Conservation (phyloP, 2,797 vertebrate genomes). For the Acrossocheilus fasciatus region DNA sequence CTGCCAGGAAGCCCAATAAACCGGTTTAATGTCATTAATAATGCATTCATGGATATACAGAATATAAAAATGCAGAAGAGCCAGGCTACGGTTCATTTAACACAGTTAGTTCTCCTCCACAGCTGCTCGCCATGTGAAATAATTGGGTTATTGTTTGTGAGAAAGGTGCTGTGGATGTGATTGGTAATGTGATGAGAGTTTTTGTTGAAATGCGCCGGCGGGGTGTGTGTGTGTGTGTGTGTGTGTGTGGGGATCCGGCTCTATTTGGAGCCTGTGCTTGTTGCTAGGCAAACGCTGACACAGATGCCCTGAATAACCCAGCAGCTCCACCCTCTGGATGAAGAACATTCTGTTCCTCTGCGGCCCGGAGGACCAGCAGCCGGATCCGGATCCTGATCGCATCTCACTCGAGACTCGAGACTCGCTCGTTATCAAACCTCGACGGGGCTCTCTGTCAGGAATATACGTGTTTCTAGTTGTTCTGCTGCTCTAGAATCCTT, state of each 20-base stretch:
- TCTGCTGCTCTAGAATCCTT: not conserved
- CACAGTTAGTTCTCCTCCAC: not conserved
- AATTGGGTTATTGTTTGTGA: not conserved
- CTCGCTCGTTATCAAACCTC: fast-evolving
- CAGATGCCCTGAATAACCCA: slow-evolving; percentile 89
- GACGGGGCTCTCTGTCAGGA: not conserved
- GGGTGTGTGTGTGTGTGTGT: not conserved
- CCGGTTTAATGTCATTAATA: slow-evolving; percentile 2
- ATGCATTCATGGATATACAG: not conserved
- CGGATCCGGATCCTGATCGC: not conserved
- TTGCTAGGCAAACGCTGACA: slow-evolving; percentile 93
- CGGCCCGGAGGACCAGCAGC: not conserved
- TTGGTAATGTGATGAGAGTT: not conserved
- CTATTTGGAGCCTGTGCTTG: slow-evolving; percentile 70
- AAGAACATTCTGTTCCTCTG: slow-evolving; percentile 80
- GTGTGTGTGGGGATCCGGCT: not conserved
- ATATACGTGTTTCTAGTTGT: not conserved
- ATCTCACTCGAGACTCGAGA: not conserved
- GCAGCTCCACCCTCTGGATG: slow-evolving; percentile 77
- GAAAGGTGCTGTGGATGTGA: not conserved
- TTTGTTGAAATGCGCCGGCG: not conserved
- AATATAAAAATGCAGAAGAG: not conserved
- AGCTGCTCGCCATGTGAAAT: not conserved
- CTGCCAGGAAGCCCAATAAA: not conserved
- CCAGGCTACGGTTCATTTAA: not conserved